Evolutionary conservation across 2,888 invertebrate species (phyloP), one percentile per base, ranked within the genome.

Genomic region (Tolmerus cingulatus): DNA sequence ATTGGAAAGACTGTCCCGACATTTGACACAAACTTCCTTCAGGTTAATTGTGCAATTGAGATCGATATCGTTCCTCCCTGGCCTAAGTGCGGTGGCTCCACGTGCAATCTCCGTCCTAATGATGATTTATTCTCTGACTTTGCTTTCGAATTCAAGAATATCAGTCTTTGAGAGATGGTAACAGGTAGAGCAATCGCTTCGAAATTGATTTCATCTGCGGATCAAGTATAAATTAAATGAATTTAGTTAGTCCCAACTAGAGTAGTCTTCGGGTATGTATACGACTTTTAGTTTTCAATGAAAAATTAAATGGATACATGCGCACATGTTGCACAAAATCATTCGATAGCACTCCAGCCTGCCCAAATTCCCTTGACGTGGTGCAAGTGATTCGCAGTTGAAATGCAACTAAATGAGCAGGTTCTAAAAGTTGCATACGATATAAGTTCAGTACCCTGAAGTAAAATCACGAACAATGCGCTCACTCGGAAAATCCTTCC

Each of bases 41-140:
- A 76, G 74, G 86, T 77, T 86, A 86, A 86, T 86, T 86, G 86
- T 77, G 55, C 77, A 76, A 77, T 86, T 86, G 86, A 77, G 86
- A 86, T 86, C 76, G 77, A 86, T 77, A 76, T 77, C 46, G 43
- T 27, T 5, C 43, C 66, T 74, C 12, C 43, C 30, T 34, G 30
- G 9, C 4, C 43, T 46, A 79, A 46, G 57, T 81, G 34, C 57
- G 37, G 43, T 19, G 23, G n/a, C 34, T 74, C 27, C 85, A 85
- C 74, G n/a, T 74, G 43, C 27, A 12, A 85, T 85, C 16, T 27
- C 43, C n/a, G 43, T 34, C 30, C 19, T 85, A 43, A 46, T 74
- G 85, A 85, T 74, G 43, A 74, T 85, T 85, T 85, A 43, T 43
- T 43, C 30, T 46, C 5, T 46, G 74, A 27, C 19, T 85, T 34